phyloP scores from a whole-genome alignment of 2,888 invertebrate species.

The Tenthredo livida region DNA sequence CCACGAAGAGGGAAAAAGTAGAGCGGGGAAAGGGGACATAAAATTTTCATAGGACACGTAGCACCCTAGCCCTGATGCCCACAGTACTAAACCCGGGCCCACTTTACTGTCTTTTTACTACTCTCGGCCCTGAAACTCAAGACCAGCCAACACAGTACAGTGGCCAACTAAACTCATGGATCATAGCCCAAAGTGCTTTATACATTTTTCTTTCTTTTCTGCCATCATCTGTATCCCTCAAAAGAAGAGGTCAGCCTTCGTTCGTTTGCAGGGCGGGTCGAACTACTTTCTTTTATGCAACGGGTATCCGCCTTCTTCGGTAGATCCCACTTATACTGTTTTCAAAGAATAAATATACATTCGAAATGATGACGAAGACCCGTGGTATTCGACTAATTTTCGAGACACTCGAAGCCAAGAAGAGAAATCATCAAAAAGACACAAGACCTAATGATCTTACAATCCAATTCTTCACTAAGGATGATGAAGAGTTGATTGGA shows the following conservation, averaged over 20 bases:
- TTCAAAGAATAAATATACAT: not conserved
- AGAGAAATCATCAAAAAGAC: not conserved
- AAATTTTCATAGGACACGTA: constrained; percentile 61
- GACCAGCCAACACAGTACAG: constrained; percentile 34
- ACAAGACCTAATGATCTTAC: not conserved
- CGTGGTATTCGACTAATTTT: not conserved
- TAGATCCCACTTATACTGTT: not conserved
- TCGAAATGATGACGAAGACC: not conserved
- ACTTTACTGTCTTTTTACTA: constrained; percentile 61
- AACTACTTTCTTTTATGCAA: constrained; percentile 21
- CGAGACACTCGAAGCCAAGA: not conserved
- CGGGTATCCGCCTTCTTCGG: not conserved
- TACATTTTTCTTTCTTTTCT: constrained; percentile 17
- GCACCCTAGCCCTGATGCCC: constrained; percentile 56
- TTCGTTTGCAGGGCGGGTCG: not conserved
- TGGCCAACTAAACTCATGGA: constrained; percentile 42
- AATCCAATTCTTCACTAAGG: too few species aligned
- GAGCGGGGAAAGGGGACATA: constrained; percentile 57
- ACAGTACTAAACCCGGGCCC: constrained; percentile 58
- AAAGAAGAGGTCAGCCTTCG: constrained; percentile 33
- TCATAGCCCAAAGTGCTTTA: constrained; percentile 47
- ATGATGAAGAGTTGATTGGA: not conserved
- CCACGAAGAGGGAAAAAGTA: not conserved
- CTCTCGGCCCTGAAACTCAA: constrained; percentile 45
- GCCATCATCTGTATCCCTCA: not conserved